Conservation (phyloP, 2,888 invertebrate genomes). For the Minunthozetes semirufus region DNA sequence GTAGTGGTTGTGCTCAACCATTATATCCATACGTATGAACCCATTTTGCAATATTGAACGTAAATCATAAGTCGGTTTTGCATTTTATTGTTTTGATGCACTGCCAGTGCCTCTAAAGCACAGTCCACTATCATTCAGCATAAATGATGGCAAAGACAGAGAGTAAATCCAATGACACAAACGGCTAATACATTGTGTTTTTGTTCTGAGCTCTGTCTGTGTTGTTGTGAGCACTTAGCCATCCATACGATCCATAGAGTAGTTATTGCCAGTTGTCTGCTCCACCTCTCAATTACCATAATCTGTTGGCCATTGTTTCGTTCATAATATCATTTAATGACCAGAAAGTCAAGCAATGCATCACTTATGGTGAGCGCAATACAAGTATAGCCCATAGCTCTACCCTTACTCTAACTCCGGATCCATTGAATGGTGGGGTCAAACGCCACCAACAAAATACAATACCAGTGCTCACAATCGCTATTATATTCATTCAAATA, state of each 20-base stretch:
- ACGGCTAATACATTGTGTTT: slow-evolving; percentile 9
- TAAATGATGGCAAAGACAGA: not conserved
- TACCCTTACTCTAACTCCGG: not conserved
- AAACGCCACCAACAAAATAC: slow-evolving; percentile 1
- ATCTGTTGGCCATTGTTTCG: slow-evolving; percentile 11
- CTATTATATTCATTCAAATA: not conserved
- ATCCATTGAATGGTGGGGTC: not conserved
- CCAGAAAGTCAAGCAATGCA: slow-evolving; percentile 22
- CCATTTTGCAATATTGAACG: slow-evolving; percentile 22
- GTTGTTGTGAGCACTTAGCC: not conserved
- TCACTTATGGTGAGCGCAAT: not conserved
- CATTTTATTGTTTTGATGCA: slow-evolving; percentile 9
- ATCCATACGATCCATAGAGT: slow-evolving; percentile 1
- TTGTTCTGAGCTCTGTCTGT: too few species aligned
- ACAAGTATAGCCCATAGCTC: not conserved
- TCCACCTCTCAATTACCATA: slow-evolving; percentile 27
- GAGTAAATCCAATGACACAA: not conserved
- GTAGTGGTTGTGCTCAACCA: not conserved
- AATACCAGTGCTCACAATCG: not conserved
- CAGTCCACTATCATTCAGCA: not conserved
- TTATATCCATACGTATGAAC: slow-evolving; percentile 13
- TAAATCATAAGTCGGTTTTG: slow-evolving; percentile 17
- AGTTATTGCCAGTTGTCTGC: not conserved
- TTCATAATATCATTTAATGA: slow-evolving; percentile 23
- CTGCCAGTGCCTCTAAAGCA: not conserved